Conservation (phyloP, 1,140 invertebrate species). For the Drosophila yakuba region DNA sequence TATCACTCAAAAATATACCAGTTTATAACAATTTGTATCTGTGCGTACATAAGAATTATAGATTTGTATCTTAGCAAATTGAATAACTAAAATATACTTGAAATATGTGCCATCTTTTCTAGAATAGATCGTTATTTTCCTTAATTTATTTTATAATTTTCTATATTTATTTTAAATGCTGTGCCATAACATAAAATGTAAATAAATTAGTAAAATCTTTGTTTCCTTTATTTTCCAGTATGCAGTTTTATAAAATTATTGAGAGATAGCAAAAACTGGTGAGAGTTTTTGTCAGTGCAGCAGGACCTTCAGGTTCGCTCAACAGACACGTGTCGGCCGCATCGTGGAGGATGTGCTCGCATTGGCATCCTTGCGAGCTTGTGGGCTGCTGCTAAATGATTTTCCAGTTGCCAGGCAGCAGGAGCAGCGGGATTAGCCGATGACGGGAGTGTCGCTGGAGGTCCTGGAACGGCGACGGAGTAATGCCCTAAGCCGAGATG, state of each 20-base stretch:
- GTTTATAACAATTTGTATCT: too few species aligned
- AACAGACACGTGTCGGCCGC: constrained; percentile 70
- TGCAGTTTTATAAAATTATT: too few species aligned
- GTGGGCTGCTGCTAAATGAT: constrained; percentile 56
- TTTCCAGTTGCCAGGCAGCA: constrained; percentile 66
- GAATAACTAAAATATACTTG: too few species aligned
- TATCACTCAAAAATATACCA: too few species aligned
- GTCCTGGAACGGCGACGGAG: constrained; percentile 22
- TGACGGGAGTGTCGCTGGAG: constrained; percentile 74
- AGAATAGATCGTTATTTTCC: too few species aligned
- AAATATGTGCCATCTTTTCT: too few species aligned
- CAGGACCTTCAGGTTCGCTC: constrained; percentile 27
- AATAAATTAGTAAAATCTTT: too few species aligned
- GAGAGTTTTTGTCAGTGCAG: constrained; percentile 10
- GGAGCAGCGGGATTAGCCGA: constrained; percentile 75
- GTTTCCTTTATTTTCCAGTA: too few species aligned
- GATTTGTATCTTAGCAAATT: not conserved
- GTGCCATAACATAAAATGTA: too few species aligned
- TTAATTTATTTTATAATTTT: too few species aligned
- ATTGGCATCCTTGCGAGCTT: constrained; percentile 48
- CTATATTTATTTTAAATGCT: too few species aligned
- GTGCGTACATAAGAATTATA: not conserved
- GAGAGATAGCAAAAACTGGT: too few species aligned
- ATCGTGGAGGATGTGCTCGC: constrained; percentile 36
- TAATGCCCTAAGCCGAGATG: constrained; percentile 63